Percentiles rank a stretch among this genome's conserved stretches.
Conservation (phyloP, 2,797 vertebrate species). For the Molossus alvarezi region DNA sequence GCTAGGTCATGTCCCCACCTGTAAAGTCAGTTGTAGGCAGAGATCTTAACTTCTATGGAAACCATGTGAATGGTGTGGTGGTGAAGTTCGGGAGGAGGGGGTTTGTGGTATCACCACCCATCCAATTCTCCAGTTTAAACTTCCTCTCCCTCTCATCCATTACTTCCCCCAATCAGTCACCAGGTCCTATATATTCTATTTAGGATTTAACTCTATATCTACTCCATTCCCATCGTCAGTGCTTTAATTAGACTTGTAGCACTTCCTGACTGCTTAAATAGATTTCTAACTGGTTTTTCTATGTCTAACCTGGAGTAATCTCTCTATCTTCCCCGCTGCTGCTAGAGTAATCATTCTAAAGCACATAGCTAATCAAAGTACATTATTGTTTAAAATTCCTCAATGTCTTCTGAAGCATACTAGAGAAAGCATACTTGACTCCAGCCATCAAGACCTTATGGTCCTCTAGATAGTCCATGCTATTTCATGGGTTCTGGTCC, state of each 20-base stretch:
- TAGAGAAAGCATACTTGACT: not conserved
- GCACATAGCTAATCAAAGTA: not conserved
- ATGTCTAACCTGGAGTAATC: not conserved
- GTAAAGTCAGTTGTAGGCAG: not conserved
- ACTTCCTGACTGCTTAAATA: conserved; percentile 17
- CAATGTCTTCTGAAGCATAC: not conserved
- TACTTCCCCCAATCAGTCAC: too few species aligned
- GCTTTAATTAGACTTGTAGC: not conserved
- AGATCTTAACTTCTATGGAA: not conserved
- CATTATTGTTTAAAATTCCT: conserved; percentile 17
- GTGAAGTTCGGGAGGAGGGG: too few species aligned
- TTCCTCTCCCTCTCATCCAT: too few species aligned
- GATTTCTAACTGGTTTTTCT: not conserved
- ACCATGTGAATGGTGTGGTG: not conserved
- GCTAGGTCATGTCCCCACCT: not conserved
- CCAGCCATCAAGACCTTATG: not conserved
- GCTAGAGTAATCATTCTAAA: conserved; percentile 42
- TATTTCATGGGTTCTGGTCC: too few species aligned
- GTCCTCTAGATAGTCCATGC: not conserved
- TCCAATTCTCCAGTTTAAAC: too few species aligned
- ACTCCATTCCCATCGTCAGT: not conserved
- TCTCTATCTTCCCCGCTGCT: not conserved
- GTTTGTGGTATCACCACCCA: too few species aligned
- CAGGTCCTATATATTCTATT: too few species aligned
- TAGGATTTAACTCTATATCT: not conserved